Percentiles rank a stretch among this genome's conserved stretches.
Evolutionary conservation across 1,140 invertebrate species (phyloP).

Genomic region (Catajapyx aquilonaris): DNA sequence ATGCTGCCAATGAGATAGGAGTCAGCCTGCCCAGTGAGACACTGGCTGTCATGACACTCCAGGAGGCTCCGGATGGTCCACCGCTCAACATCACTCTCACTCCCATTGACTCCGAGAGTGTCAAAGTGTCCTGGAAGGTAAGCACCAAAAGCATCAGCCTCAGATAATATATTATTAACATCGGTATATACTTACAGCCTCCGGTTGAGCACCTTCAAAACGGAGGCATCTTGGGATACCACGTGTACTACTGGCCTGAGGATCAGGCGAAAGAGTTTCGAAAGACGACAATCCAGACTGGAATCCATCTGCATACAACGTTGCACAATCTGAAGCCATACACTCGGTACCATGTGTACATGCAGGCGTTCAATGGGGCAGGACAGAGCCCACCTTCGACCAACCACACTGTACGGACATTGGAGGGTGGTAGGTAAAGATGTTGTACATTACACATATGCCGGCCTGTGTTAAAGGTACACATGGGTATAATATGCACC

Average conservation of each 20-base stretch:
- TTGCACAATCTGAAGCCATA: conserved; percentile 51
- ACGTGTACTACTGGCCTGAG: conserved; percentile 18
- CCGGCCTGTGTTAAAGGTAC: not conserved
- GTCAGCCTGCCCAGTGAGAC: conserved; percentile 14
- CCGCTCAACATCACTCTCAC: conserved; percentile 9
- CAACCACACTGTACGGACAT: conserved; percentile 46
- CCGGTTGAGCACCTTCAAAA: conserved; percentile 22
- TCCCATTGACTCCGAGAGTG: conserved; percentile 6
- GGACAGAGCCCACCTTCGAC: conserved; percentile 59
- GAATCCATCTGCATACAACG: conserved; percentile 12
- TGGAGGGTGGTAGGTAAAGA: conserved; percentile 50
- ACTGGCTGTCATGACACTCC: conserved; percentile 9
- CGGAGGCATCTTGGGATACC: conserved; percentile 32
- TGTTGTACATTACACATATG: not conserved
- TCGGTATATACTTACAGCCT: conserved; percentile 13
- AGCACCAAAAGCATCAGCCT: not conserved
- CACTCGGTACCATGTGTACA: conserved; percentile 54
- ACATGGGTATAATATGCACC: not conserved
- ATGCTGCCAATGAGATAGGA: conserved; percentile 22
- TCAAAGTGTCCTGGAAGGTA: conserved; percentile 9
- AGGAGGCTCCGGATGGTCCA: conserved; percentile 11
- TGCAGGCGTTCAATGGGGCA: conserved; percentile 66
- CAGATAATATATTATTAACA: not conserved
- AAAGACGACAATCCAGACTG: not conserved
- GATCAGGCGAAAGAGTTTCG: not conserved